Evolutionary conservation across 2,113 vertebrate genomes (phyloP).

Genomic region (Sylvia atricapilla): DNA sequence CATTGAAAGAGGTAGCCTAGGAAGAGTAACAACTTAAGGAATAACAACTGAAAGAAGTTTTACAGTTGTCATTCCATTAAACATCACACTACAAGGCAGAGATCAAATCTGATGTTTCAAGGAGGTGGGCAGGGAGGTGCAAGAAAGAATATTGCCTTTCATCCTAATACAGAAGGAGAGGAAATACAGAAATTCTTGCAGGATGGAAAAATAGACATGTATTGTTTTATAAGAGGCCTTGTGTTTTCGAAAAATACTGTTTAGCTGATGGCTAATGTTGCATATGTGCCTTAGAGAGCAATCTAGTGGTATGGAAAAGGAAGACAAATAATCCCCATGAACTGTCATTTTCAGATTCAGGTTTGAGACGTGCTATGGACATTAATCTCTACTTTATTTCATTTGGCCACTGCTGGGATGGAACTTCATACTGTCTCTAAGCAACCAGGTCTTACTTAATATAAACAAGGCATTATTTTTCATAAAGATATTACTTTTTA

Average conservation of each 20-base stretch:
- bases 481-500: not conserved
- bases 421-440: not conserved
- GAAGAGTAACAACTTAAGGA: not conserved
- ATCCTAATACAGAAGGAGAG: not conserved
- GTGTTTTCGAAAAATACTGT: not conserved
- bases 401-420: not conserved
- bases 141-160: not conserved
- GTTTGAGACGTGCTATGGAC: not conserved
- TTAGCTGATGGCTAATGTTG: not conserved
- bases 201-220: not conserved
- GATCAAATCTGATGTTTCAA: not conserved
- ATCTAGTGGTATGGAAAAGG: not conserved
- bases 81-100: not conserved
- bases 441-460: not conserved
- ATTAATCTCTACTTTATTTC: not conserved
- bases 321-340: not conserved
- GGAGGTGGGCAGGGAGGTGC: rapidly evolving
- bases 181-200: not conserved
- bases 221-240: not conserved
- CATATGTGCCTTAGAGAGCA: not conserved
- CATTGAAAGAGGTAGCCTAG: not conserved
- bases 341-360: not conserved
- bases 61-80: not conserved
- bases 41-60: not conserved
- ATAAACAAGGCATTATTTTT: not conserved